phyloP scores from a whole-genome alignment of 2,113 vertebrate genomes.

The Ophiodon elongatus region DNA sequence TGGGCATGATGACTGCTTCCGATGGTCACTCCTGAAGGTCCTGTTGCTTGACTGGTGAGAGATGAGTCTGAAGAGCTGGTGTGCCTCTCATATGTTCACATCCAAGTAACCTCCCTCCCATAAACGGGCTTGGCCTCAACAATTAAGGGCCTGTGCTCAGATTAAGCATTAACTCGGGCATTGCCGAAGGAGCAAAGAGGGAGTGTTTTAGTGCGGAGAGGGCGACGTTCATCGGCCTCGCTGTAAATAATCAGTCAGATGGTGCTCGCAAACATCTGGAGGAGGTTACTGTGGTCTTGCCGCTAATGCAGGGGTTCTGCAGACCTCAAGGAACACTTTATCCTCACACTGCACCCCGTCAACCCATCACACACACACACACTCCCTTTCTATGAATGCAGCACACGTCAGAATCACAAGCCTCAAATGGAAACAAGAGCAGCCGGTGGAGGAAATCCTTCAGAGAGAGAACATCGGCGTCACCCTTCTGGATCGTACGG shows the following conservation, averaged over 20 bases:
- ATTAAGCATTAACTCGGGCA: conserved; percentile 83
- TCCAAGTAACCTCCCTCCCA: conserved; percentile 57
- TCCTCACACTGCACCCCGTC: conserved; percentile 37
- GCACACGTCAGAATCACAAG: background rate
- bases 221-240: conserved; percentile 48
- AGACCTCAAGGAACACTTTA: conserved; percentile 49
- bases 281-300: conserved; percentile 59
- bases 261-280: conserved; percentile 76
- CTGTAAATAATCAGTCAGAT: conserved; percentile 59
- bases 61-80: conserved; percentile 12
- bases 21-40: background rate
- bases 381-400: conserved; percentile 21
- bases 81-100: conserved; percentile 10
- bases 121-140: conserved; percentile 72
- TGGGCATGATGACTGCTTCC: conserved; percentile 82
- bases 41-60: conserved; percentile 4
- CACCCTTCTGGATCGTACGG: background rate
- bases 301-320: conserved; percentile 59
- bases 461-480: background rate
- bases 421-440: background rate
- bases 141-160: conserved; percentile 47
- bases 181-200: conserved; percentile 64
- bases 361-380: conserved; percentile 29
- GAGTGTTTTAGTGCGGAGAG: conserved; percentile 42
- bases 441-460: background rate